These are phyloP conservation scores for Agelaius phoeniceus DNA, from an alignment of 2,113 vertebrate species.

Conservation along the genomic window DNA sequence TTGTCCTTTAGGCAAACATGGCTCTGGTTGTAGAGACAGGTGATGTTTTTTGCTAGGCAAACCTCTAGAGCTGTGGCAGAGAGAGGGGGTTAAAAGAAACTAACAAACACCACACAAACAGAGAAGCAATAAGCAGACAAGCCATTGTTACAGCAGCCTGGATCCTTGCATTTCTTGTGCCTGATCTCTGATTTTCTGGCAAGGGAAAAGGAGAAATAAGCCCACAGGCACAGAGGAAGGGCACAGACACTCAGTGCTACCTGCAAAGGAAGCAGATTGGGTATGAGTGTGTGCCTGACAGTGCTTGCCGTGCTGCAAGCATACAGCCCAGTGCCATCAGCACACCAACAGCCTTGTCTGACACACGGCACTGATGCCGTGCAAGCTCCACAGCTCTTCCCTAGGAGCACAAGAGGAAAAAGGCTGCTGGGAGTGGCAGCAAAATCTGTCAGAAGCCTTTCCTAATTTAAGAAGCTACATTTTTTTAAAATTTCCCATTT, in stretches of 20 bases:
- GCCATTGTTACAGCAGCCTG: neutral
- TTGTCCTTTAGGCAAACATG: neutral
- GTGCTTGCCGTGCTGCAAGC: neutral
- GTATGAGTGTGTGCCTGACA: neutral
- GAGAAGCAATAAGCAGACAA: neutral
- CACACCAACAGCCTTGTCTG: neutral
- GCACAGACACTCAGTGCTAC: neutral
- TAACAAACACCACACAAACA: neutral
- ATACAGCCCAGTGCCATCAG: neutral
- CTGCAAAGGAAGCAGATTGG: neutral
- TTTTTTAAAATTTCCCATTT: neutral
- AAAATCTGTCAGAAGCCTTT: neutral
- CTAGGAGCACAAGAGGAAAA: neutral
- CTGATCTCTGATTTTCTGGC: neutral
- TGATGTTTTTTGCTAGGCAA: neutral
- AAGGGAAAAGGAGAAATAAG: neutral
- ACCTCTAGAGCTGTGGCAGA: neutral
- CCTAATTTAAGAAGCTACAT: neutral
- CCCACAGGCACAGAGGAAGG: neutral
- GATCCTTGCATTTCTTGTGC: neutral
- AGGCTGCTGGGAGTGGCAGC: neutral
- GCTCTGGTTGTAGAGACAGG: neutral
- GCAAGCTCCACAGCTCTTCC: neutral
- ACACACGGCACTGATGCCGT: accelerated
- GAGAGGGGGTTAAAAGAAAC: neutral